Evolutionary conservation across 2,797 vertebrate species (phyloP).

Genomic region (Melanogrammus aeglefinus): DNA sequence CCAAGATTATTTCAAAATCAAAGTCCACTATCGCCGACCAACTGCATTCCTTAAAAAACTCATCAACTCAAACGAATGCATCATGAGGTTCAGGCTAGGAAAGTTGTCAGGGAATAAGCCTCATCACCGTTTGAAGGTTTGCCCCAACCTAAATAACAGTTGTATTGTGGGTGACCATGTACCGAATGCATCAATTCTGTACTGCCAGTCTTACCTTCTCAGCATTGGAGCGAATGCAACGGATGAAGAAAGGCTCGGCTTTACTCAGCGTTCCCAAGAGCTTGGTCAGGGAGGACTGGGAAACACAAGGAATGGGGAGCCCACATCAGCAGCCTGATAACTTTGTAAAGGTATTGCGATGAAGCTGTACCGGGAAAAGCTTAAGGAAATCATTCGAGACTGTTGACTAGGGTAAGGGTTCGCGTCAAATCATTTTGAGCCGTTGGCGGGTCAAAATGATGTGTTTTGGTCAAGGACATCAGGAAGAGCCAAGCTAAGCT

Average conservation of each 20-base stretch:
- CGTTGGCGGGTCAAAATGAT: not conserved
- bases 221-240: slow-evolving; percentile 95
- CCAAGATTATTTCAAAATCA: slow-evolving; percentile 9
- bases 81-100: not conserved
- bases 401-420: not conserved
- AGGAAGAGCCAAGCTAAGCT: not conserved
- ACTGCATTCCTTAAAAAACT: not conserved
- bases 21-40: not conserved
- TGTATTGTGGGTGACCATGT: not conserved
- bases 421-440: not conserved
- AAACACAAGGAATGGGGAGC: not conserved
- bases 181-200: not conserved
- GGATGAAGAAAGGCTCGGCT: slow-evolving; percentile 97
- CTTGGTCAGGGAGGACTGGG: slow-evolving; percentile 91
- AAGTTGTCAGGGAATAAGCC: not conserved
- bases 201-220: slow-evolving; percentile 80
- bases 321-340: not conserved
- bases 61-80: not conserved
- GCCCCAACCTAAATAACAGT: not conserved
- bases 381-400: not conserved
- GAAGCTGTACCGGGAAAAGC: not conserved
- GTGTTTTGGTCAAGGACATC: not conserved
- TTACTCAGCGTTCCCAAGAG: slow-evolving; percentile 89
- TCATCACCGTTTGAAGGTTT: not conserved
- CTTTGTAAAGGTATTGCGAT: not conserved